Percentiles rank a stretch among this genome's conserved stretches.
phyloP scores from a whole-genome alignment of 1,140 invertebrate genomes.

The Andricus grossulariae region DNA sequence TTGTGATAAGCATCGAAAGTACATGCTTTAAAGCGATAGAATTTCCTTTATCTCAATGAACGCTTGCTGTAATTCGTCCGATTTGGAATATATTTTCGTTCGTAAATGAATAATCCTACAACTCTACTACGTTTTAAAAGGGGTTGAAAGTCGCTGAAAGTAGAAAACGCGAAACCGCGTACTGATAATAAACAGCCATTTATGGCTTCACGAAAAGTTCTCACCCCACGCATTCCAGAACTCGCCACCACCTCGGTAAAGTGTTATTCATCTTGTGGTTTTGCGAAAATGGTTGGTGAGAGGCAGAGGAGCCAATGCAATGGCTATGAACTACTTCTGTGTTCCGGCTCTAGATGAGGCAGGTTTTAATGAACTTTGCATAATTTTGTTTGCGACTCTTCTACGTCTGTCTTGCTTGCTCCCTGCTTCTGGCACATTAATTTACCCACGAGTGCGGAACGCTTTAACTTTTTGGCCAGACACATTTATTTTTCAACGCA shows the following conservation, averaged over 20 bases:
- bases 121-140: too few relatives aligned
- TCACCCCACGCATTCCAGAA: constrained; percentile 46
- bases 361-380: constrained; percentile 61
- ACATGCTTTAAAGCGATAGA: too few relatives aligned
- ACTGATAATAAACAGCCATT: too few relatives aligned
- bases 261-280: constrained; percentile 54
- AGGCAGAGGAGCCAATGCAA: constrained; percentile 36
- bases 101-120: too few relatives aligned
- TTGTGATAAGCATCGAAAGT: too few relatives aligned
- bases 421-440: constrained; percentile 52
- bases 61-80: too few relatives aligned
- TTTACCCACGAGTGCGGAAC: constrained; percentile 47
- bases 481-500: constrained; percentile 39
- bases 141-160: too few relatives aligned
- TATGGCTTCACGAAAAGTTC: constrained; percentile 32
- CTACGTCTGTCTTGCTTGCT: constrained; percentile 42
- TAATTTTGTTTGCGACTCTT: constrained; percentile 58
- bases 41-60: too few relatives aligned
- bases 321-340: constrained; percentile 41
- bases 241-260: constrained; percentile 39
- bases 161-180: too few relatives aligned
- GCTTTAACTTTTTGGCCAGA: constrained; percentile 44
- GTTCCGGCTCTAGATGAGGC: constrained; percentile 44
- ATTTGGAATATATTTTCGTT: too few relatives aligned
- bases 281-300: background rate